Evolutionary conservation across 1,140 invertebrate genomes (phyloP), one percentile per base, ranked within the genome.

Genomic region (Mamestra configurata): DNA sequence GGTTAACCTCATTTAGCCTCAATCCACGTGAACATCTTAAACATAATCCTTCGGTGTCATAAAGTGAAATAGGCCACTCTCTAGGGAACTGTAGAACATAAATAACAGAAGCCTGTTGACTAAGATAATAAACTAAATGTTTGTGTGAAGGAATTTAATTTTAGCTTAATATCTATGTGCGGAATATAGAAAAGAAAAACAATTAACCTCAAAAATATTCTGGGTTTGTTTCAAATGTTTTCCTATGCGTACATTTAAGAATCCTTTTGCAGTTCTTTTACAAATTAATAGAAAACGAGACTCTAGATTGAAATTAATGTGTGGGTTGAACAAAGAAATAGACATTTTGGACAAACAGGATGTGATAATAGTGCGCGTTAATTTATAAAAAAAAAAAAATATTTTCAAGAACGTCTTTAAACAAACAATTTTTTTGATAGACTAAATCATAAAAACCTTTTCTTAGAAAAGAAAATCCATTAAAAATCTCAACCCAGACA

Each of bases 11-110:
- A 53, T 53, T 68, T 64, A 18, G 31, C 13, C 11, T 15, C 24
- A 64, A 24, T 64, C 13, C 4, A 64, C 2, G 55, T 20, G 24
- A 31, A 59, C 24, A 59, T 31, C 11, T 59, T 5, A 59, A 27
- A 31, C 57, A 35, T 61, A 61, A 61, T 61, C 31, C 27, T 11
- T 7, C 10, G 20, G 31, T 35, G 31, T 61, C 31, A n/a, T 31
- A 31, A 59, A 59, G 31, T 61, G 27, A 61, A 61, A 61, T 61
- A 61, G 57, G 57, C 31, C 8, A 11, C 6, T 35, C 57, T 18
- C 27, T 18, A 37, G 27, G 31, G 57, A 61, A 18, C 7, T 7
- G 11, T n/a, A 10, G 27, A 40, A 7, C 10, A 10, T 35, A 18
- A 10, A 35, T 8, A 18, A 61, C 15, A 15, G 7, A 13, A 59